These are phyloP conservation scores for Drosophila punjabiensis DNA, from an alignment of 1,140 invertebrate genomes.

Conservation along the genomic window DNA sequence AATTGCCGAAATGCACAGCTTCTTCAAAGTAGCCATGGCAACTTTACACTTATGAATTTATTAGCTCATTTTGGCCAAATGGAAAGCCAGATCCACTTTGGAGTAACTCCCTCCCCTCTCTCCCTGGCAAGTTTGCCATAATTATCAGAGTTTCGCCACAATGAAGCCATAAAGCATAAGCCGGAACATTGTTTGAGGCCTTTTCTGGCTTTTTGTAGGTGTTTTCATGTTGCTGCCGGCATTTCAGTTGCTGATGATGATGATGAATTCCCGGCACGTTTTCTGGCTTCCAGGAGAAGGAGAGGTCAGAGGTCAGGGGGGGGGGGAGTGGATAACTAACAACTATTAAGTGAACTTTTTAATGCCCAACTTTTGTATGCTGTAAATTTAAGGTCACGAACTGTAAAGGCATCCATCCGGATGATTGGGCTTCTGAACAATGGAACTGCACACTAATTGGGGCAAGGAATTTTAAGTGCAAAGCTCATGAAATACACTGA, in stretches of 20 bases:
- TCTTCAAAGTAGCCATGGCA: too few relatives aligned
- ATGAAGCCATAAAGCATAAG: slow-evolving; percentile 38
- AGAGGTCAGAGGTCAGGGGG: slow-evolving; percentile 1
- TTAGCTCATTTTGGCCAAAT: slow-evolving; percentile 1
- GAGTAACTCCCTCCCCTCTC: too few relatives aligned
- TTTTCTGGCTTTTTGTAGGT: background rate
- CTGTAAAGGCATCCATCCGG: slow-evolving; percentile 18
- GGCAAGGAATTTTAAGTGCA: background rate
- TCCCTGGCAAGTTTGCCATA: slow-evolving; percentile 38
- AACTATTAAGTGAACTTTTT: slow-evolving; percentile 70
- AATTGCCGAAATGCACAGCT: background rate
- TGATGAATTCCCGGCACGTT: slow-evolving; percentile 52
- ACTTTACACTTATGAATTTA: slow-evolving; percentile 20
- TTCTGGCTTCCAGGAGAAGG: too few relatives aligned
- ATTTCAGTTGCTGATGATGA: background rate
- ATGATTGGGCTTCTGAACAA: slow-evolving; percentile 48
- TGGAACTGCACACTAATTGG: slow-evolving; percentile 46
- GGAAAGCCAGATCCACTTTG: background rate
- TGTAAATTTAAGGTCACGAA: slow-evolving; percentile 50
- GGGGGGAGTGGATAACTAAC: slow-evolving; percentile 23
- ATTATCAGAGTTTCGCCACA: slow-evolving; percentile 67
- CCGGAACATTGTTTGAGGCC: slow-evolving; percentile 2
- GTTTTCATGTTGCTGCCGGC: slow-evolving; percentile 16
- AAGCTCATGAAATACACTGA: background rate
- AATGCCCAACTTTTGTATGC: slow-evolving; percentile 67